A percentile compares a stretch with the other conserved stretches of the same genome.
These are phyloP conservation scores for Apostichopus leukothele DNA, from an alignment of 53 echinoderm and acorn worm species.

Conservation along the genomic window DNA sequence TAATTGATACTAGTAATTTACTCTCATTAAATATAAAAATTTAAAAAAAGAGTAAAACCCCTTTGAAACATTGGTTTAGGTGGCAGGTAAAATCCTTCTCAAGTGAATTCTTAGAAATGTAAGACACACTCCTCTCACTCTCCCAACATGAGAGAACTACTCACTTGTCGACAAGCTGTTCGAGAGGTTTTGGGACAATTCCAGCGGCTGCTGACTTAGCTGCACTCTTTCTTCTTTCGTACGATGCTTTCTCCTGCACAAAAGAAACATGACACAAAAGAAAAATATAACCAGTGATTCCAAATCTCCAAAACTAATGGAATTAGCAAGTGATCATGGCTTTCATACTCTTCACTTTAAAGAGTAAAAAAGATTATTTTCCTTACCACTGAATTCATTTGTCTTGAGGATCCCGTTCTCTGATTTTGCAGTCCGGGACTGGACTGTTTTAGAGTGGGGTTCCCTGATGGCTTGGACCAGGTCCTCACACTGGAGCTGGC, in stretches of 20 bases:
- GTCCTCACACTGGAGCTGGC: constrained; percentile 47
- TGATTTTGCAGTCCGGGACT: background rate
- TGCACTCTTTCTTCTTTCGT: constrained; percentile 92
- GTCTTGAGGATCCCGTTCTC: constrained; percentile 12
- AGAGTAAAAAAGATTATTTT: background rate
- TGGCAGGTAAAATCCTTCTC: background rate
- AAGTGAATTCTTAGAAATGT: background rate
- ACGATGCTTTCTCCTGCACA: constrained; percentile 88
- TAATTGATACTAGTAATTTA: no score
- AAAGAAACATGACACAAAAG: background rate
- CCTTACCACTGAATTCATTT: constrained; percentile 45
- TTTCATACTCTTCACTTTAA: no score
- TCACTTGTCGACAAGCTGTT: constrained; percentile 83
- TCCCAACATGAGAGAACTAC: background rate
- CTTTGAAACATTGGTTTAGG: no score
- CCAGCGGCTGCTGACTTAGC: constrained; percentile 93
- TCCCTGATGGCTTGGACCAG: constrained; percentile 57
- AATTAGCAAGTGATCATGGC: no score
- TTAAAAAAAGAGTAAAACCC: no score
- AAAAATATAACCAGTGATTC: background rate
- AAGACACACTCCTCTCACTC: no score
- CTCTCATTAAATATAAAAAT: no score
- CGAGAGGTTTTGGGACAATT: constrained; percentile 81
- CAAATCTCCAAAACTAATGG: background rate
- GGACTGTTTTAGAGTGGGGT: constrained; percentile 37